A percentile compares a stretch with the other conserved stretches of the same genome.
phyloP scores from a whole-genome alignment of 2,113 vertebrate species.

The Callipepla squamata region DNA sequence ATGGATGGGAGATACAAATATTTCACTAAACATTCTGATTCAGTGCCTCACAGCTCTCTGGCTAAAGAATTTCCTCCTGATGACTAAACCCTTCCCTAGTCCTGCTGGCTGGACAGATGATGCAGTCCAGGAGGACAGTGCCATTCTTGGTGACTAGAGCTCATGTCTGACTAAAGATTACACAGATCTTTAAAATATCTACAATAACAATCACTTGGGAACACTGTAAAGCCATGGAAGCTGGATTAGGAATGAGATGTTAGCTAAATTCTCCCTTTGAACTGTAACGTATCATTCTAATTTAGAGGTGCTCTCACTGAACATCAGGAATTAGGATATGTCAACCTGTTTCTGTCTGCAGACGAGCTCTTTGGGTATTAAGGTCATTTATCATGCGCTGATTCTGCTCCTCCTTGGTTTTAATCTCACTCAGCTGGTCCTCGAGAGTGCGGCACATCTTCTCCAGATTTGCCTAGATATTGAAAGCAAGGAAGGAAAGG shows the following conservation, averaged over 20 bases:
- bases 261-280: not conserved
- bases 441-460: slow-evolving; percentile 91
- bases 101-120: not conserved
- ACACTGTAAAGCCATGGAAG: not conserved
- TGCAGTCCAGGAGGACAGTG: not conserved
- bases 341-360: slow-evolving; percentile 88
- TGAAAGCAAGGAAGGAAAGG: not conserved
- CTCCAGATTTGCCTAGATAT: slow-evolving; percentile 85
- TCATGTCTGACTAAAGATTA: not conserved
- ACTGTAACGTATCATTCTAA: not conserved
- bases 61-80: no score
- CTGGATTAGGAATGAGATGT: not conserved
- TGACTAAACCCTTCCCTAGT: no score
- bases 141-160: not conserved
- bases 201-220: not conserved
- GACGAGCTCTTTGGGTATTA: slow-evolving; percentile 80
- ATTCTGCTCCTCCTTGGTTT: slow-evolving; percentile 88
- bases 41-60: no score
- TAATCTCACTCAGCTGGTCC: slow-evolving; percentile 90
- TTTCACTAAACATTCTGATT: no score
- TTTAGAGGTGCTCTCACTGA: not conserved
- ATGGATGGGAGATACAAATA: no score
- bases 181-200: not conserved
- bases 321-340: not conserved
- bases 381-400: slow-evolving; percentile 86